Conservation (phyloP, 2,888 invertebrate species). For the Opisthograptis luteolata region DNA sequence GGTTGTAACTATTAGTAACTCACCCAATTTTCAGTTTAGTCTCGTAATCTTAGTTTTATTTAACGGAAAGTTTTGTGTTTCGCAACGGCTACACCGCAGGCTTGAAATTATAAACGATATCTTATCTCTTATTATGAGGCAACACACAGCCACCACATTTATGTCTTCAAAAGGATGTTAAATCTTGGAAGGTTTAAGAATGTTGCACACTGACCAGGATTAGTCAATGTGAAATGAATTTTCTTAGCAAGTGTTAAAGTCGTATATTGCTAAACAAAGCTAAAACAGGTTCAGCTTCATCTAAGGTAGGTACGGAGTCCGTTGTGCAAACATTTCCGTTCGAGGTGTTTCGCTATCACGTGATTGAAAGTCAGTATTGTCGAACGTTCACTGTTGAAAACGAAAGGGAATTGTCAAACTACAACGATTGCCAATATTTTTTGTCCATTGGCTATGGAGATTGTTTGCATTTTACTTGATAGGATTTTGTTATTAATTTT, state of each 20-base stretch:
- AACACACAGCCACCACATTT: neutral
- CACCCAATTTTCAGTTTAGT: no score
- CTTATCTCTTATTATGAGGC: neutral
- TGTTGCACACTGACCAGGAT: neutral
- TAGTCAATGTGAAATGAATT: conserved; percentile 16
- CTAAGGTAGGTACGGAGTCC: conserved; percentile 9
- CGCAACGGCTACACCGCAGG: no score
- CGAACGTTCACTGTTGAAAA: conserved; percentile 29
- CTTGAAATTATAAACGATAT: neutral
- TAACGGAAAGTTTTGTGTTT: no score
- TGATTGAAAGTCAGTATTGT: conserved; percentile 38
- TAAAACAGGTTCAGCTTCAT: conserved; percentile 19
- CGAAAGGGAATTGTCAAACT: conserved; percentile 29
- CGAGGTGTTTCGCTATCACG: conserved; percentile 40
- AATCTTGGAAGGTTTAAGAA: conserved; percentile 1
- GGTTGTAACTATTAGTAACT: no score
- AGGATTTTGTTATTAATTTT: conserved; percentile 8
- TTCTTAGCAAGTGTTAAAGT: conserved; percentile 11
- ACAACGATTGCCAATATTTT: conserved; percentile 6
- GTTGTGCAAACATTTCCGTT: conserved; percentile 49
- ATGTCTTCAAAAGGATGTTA: neutral
- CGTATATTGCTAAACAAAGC: conserved; percentile 7
- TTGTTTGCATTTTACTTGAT: neutral
- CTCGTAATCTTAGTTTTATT: no score
- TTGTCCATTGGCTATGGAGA: neutral